Evolutionary conservation across 2,113 vertebrate genomes (phyloP).

Genomic region (Vulpes vulpes): DNA sequence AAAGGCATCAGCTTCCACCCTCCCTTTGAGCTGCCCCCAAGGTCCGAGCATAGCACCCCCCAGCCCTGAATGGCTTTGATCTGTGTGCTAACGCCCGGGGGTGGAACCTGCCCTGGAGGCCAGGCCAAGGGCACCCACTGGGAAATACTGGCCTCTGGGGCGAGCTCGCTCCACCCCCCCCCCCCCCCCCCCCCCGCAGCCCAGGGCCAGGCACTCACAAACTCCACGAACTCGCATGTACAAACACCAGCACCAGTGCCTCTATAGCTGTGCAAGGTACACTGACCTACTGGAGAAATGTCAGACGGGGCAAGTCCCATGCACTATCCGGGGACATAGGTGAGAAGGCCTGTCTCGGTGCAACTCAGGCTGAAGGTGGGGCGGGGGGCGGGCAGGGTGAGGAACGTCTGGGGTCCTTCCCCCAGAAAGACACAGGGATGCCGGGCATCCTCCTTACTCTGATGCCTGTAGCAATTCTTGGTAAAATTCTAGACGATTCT

Average conservation of each 20-base stretch:
- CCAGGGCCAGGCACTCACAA: slow-evolving; percentile 45
- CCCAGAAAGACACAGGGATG: neutral
- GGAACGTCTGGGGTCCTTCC: neutral
- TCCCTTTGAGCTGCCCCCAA: neutral
- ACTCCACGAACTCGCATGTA: neutral
- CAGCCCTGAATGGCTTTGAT: neutral
- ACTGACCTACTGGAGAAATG: slow-evolving; percentile 65
- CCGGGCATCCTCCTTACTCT: neutral
- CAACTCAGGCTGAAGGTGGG: neutral
- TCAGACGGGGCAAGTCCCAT: slow-evolving; percentile 63
- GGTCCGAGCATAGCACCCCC: neutral
- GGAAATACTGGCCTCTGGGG: neutral
- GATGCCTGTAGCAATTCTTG: neutral
- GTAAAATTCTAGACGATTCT: neutral
- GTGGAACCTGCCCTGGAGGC: neutral
- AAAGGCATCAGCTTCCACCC: neutral
- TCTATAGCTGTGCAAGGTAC: neutral
- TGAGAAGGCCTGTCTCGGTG: neutral
- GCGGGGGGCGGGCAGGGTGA: neutral
- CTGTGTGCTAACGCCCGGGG: neutral
- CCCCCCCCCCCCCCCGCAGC: neutral
- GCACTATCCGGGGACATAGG: slow-evolving; percentile 14
- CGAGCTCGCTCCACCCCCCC: neutral
- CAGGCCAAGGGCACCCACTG: neutral
- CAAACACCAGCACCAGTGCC: slow-evolving; percentile 65